Percentiles rank a stretch among this genome's conserved stretches.
Evolutionary conservation across 2,797 vertebrate genomes (phyloP).

Genomic region (Ataeniobius toweri): DNA sequence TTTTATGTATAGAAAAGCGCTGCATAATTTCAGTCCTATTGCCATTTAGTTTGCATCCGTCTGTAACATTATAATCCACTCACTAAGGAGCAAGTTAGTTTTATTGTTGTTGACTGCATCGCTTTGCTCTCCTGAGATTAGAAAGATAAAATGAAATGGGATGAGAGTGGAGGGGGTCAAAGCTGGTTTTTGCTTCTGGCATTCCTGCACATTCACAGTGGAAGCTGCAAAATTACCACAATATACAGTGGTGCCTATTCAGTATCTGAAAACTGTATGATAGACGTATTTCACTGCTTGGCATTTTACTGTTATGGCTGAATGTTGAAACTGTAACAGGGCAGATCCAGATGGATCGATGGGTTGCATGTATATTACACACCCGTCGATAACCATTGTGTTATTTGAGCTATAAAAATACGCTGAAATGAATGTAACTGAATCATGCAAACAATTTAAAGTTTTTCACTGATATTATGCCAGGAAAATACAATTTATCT

Average conservation of each 20-base stretch:
- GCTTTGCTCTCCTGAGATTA: slow-evolving; percentile 33
- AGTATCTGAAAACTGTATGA: neutral
- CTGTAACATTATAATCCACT: slow-evolving; percentile 6
- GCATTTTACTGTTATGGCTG: neutral
- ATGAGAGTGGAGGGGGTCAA: slow-evolving; percentile 34
- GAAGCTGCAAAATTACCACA: slow-evolving; percentile 8
- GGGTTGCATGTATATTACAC: too few species aligned
- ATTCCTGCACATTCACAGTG: slow-evolving; percentile 6
- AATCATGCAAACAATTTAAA: too few species aligned
- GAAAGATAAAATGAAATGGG: slow-evolving; percentile 45
- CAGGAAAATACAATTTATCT: too few species aligned
- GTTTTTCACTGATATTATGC: too few species aligned
- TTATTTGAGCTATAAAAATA: too few species aligned
- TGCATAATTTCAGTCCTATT: neutral
- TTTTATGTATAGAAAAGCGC: neutral
- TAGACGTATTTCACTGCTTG: neutral
- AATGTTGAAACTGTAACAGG: neutral
- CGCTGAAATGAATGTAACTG: too few species aligned
- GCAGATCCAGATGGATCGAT: too few species aligned
- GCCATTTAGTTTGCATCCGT: neutral
- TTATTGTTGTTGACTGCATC: slow-evolving; percentile 30
- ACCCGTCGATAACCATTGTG: too few species aligned
- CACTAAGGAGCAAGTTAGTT: slow-evolving; percentile 40
- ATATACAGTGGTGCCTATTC: neutral
- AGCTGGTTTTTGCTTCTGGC: slow-evolving; percentile 20